Evolutionary conservation across 2,888 invertebrate species (phyloP).

Genomic region (Candidula unifasciata): DNA sequence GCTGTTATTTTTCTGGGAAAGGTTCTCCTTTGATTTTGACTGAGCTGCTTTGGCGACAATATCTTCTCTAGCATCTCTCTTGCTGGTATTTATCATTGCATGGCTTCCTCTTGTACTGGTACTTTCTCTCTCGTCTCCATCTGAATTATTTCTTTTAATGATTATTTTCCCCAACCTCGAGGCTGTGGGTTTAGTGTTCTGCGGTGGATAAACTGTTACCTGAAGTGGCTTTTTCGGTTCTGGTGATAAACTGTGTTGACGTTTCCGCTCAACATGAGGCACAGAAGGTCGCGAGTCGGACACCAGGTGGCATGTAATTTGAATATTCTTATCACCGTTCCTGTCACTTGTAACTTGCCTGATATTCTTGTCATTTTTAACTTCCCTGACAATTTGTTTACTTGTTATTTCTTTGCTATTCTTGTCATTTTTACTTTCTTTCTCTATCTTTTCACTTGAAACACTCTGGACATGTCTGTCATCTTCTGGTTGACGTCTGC

Average conservation of each 20-base stretch:
- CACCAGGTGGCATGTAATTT: conserved; percentile 35
- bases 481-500: background rate
- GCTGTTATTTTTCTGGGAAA: background rate
- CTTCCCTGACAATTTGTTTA: conserved; percentile 18
- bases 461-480: conserved; percentile 27
- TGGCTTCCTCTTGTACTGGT: background rate
- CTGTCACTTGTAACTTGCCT: conserved; percentile 39
- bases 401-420: conserved; percentile 20
- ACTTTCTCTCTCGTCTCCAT: background rate
- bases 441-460: conserved; percentile 22
- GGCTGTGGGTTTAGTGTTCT: conserved; percentile 1
- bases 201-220: background rate
- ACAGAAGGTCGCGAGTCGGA: background rate
- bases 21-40: conserved; percentile 10
- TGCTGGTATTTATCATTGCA: background rate
- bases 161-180: conserved; percentile 37
- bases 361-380: conserved; percentile 2
- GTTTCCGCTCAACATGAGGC: background rate
- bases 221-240: background rate
- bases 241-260: conserved; percentile 10
- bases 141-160: conserved; percentile 16
- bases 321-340: conserved; percentile 34
- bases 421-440: conserved; percentile 4
- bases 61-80: conserved; percentile 26
- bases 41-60: background rate